A percentile compares a stretch with the other conserved stretches of the same genome.
phyloP scores from a whole-genome alignment of 2,888 invertebrate species.

The Tipula lateralis region DNA sequence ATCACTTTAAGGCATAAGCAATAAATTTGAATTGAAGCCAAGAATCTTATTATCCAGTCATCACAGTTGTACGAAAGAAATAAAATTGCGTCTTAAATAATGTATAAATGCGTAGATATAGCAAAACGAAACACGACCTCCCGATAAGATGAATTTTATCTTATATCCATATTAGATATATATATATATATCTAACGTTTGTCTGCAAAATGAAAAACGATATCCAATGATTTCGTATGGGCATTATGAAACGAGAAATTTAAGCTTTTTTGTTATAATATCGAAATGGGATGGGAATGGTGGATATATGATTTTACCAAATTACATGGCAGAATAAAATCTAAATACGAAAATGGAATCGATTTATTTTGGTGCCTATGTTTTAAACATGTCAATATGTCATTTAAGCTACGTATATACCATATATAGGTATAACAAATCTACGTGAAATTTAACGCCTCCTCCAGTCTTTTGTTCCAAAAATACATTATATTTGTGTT shows the following conservation, averaged over 20 bases:
- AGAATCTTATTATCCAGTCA: slow-evolving; percentile 11
- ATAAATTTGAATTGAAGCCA: background rate
- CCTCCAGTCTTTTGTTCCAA: background rate
- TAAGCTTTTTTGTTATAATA: background rate
- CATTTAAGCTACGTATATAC: background rate
- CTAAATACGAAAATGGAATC: background rate
- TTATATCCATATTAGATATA: background rate
- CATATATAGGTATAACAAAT: background rate
- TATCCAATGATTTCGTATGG: background rate
- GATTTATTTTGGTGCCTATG: background rate
- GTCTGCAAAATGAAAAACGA: background rate
- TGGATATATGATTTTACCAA: background rate
- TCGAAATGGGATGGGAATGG: too few relatives aligned
- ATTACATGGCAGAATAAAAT: background rate
- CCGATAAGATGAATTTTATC: background rate
- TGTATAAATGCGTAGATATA: background rate
- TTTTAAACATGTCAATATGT: background rate
- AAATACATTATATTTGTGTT: background rate
- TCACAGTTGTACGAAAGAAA: background rate
- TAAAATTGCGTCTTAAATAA: background rate
- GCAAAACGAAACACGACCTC: background rate
- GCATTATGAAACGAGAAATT: background rate
- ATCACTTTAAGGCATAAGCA: too few relatives aligned
- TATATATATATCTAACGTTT: too few relatives aligned
- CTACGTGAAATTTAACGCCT: background rate